phyloP scores from a whole-genome alignment of 1,140 invertebrate species.

The Heliconius hermathena region DNA sequence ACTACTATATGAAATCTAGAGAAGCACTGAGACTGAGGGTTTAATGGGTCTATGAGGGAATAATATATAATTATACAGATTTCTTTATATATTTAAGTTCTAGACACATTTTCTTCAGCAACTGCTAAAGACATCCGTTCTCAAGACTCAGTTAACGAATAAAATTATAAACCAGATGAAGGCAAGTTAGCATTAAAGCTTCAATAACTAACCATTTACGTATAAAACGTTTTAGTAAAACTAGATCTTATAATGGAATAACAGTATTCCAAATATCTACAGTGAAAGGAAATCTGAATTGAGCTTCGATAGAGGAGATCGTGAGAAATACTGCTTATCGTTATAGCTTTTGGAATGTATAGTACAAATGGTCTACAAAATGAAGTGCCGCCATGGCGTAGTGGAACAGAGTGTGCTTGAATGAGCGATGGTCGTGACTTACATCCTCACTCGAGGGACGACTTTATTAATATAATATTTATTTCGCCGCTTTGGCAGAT shows the following conservation, averaged over 20 bases:
- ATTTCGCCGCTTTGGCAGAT: too few species aligned
- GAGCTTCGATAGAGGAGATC: background rate
- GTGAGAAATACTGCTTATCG: background rate
- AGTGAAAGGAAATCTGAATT: conserved; percentile 6
- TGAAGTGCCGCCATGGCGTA: too few species aligned
- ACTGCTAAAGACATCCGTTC: background rate
- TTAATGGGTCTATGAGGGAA: too few species aligned
- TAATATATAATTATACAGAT: background rate
- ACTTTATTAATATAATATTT: too few species aligned
- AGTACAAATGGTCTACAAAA: background rate
- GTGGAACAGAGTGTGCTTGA: too few species aligned
- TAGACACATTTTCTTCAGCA: background rate
- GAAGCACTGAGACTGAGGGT: too few species aligned
- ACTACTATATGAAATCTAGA: too few species aligned
- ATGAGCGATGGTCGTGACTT: too few species aligned
- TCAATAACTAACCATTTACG: conserved; percentile 3
- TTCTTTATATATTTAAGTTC: background rate
- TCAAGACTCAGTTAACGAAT: background rate
- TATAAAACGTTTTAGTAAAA: conserved; percentile 10
- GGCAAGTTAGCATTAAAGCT: background rate
- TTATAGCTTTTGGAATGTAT: background rate
- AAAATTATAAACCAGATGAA: conserved; percentile 4
- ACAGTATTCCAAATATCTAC: background rate
- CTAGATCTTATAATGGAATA: background rate
- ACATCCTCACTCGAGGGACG: too few species aligned